Evolutionary conservation across 2,888 invertebrate species (phyloP), one percentile per base, ranked within the genome.

Genomic region (Danaus chrysippus): DNA sequence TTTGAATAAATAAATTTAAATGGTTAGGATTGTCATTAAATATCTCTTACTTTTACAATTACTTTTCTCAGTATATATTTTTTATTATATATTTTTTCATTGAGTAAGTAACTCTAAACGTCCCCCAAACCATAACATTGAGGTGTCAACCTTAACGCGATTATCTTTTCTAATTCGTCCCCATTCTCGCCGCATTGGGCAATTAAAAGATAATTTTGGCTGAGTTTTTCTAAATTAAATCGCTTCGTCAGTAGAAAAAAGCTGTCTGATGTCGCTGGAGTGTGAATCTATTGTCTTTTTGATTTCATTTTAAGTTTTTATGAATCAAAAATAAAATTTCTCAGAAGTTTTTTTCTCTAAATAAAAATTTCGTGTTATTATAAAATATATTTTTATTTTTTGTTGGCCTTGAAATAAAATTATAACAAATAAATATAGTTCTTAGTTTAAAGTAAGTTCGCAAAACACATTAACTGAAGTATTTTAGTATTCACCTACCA

Each of bases 171-270:
- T 62, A 67, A 71, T 70, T 68, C 70, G 59, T 70, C 66, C 67
- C 60, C 44, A 60, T 41, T 59, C 62, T 49, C 66, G 63, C 63
- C 64, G 61, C 63, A 61, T 66, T 67, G 71, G 72, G 79, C 76
- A 78, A 77, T 74, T 71, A 74, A 66, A 71, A 74, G 76, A 76
- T 78, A 76, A 75, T 76, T 77, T 76, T 75, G 72, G 69, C 61
- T 64, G 67, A 70, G 64, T 66, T 64, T 54, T 73, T 77, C 70
- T 71, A 71, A 71, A 76, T 73, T 69, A 54, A 68, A 64, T 66
- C 61, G 15, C 17, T 49, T 10, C 46, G 52, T 64, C 55, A 42
- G 58, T 59, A 54, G 46, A 44, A 58, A 70, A 73, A 67, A 71
- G 65, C 59, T 56, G 68, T 75, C 68, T 61, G 71, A 61, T 65